Evolutionary conservation across 1,140 invertebrate genomes (phyloP).

Genomic region (Teleogryllus occipitalis): DNA sequence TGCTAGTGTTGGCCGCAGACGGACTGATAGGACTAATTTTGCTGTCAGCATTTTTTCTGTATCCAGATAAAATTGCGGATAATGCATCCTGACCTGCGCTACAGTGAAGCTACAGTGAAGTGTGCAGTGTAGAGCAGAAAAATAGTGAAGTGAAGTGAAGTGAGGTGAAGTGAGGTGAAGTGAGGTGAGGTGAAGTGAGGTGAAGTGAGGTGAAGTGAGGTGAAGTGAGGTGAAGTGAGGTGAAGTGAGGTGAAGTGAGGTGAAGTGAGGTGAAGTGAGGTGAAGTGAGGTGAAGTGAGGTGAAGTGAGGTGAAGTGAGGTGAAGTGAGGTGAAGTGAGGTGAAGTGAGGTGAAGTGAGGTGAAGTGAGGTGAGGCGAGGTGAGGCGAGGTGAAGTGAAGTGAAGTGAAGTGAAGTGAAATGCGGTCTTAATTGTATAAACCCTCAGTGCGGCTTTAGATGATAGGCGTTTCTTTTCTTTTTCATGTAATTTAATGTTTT

Average conservation of each 20-base stretch:
- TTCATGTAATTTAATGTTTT: too few species aligned
- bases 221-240: neutral
- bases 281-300: neutral
- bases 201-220: neutral
- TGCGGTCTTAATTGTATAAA: too few species aligned
- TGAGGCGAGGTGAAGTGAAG: neutral
- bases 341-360: neutral
- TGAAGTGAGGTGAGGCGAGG: neutral
- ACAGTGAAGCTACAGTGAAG: neutral
- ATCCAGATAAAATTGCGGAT: too few species aligned
- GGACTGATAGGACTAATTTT: too few species aligned
- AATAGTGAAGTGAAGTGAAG: neutral
- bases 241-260: neutral
- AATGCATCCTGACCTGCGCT: too few species aligned
- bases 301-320: neutral
- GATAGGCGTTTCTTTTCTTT: too few species aligned
- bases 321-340: neutral
- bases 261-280: neutral
- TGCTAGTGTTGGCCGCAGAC: too few species aligned
- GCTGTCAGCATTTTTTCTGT: too few species aligned
- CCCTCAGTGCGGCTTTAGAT: too few species aligned
- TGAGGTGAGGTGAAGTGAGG: slow-evolving; percentile 1
- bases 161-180: neutral
- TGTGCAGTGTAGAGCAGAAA: neutral
- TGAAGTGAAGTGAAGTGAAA: too few species aligned